Percentiles rank a stretch among this genome's conserved stretches.
Evolutionary conservation across 2,113 vertebrate genomes (phyloP).

Genomic region (Neopipo cinnamomea): DNA sequence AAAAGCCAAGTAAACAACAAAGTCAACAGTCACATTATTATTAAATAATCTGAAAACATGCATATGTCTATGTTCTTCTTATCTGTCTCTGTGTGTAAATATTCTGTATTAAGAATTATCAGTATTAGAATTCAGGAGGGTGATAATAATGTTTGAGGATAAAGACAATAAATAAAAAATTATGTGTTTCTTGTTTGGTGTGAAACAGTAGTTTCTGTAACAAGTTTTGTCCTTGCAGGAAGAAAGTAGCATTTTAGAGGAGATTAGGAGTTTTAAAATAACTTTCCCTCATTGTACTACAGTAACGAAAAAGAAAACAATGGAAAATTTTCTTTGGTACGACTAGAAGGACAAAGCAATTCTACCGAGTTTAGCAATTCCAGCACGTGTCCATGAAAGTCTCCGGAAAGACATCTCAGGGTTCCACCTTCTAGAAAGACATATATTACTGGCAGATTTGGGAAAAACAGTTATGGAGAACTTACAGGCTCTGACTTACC

Average conservation of each 20-base stretch:
- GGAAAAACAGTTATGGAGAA: background rate
- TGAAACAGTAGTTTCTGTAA: background rate
- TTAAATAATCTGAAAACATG: background rate
- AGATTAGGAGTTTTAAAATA: background rate
- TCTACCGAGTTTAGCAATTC: background rate
- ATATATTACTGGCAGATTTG: background rate
- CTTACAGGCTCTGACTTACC: background rate
- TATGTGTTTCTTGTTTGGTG: background rate
- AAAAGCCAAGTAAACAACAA: conserved; percentile 17
- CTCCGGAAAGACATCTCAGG: background rate
- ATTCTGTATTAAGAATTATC: background rate
- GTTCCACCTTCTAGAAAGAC: background rate
- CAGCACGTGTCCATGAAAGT: accelerated
- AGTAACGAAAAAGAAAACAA: background rate
- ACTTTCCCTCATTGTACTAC: background rate
- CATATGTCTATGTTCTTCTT: background rate
- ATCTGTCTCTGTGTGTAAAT: background rate
- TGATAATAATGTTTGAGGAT: background rate
- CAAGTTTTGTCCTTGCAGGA: background rate
- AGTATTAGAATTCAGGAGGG: background rate
- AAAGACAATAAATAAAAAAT: background rate
- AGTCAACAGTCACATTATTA: background rate
- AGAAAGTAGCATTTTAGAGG: background rate
- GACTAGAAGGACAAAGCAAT: background rate
- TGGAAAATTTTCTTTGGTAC: background rate